Evolutionary conservation across 2,113 vertebrate species (phyloP).

Genomic region (Nansenia antarctica): DNA sequence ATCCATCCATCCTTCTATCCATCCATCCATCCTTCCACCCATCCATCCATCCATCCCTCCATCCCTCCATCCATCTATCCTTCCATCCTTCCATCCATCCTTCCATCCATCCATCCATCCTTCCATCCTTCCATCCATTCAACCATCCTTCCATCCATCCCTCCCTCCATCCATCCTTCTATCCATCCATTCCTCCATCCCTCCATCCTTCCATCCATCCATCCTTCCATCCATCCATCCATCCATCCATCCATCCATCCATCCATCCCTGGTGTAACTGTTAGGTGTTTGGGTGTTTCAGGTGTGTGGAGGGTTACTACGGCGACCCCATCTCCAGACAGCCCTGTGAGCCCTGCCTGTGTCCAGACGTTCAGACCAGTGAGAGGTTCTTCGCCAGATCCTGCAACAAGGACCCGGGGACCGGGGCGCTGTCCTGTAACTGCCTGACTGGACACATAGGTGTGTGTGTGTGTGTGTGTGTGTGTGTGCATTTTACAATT

Average conservation of each 20-base stretch:
- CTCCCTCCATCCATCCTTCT: too few species aligned
- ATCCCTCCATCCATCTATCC: too few species aligned
- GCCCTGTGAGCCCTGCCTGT: constrained; percentile 80
- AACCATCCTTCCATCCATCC: neutral
- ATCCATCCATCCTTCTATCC: too few species aligned
- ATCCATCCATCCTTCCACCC: too few species aligned
- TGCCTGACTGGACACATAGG: constrained; percentile 82
- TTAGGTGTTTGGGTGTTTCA: constrained; percentile 47
- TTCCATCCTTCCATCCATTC: too few species aligned
- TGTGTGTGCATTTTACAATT: neutral
- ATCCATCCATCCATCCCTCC: too few species aligned
- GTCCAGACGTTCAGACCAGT: constrained; percentile 77
- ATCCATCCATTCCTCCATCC: too few species aligned
- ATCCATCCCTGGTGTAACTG: too few species aligned
- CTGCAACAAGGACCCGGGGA: constrained; percentile 76
- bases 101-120: too few species aligned
- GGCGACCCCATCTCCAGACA: constrained; percentile 74
- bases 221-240: neutral
- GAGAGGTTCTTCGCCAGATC: constrained; percentile 80
- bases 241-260: neutral
- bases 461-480: constrained; percentile 31
- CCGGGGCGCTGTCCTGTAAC: constrained; percentile 71
- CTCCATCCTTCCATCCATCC: too few species aligned
- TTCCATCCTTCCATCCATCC: too few species aligned
- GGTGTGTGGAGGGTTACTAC: constrained; percentile 82